Conservation (phyloP, 2,888 invertebrate species). For the Cephus runcator region DNA sequence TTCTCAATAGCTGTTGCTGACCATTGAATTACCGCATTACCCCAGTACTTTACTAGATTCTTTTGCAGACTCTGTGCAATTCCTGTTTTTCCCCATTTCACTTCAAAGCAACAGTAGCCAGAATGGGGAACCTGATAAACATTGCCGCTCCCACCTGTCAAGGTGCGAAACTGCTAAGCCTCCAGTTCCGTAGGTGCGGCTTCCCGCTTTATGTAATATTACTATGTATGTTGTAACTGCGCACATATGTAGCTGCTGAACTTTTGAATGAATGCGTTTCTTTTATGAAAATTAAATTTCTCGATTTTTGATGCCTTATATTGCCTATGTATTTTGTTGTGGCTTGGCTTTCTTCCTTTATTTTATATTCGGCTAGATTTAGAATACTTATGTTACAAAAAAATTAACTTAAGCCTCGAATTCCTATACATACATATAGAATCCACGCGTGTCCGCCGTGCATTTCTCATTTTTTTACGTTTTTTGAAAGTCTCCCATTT, state of each 20-base stretch:
- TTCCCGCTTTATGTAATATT: too few species aligned
- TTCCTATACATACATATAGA: too few species aligned
- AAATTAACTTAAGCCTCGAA: too few species aligned
- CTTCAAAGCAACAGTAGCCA: neutral
- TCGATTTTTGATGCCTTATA: neutral
- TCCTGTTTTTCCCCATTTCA: neutral
- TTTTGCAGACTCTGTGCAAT: neutral
- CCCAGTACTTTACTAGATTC: neutral
- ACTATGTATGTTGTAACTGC: too few species aligned
- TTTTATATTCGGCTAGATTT: too few species aligned
- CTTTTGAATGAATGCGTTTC: neutral
- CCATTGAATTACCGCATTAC: neutral
- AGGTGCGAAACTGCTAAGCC: neutral
- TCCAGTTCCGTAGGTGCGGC: neutral
- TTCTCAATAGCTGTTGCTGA: neutral
- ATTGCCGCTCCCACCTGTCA: neutral
- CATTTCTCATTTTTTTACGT: too few species aligned
- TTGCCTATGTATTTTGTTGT: neutral
- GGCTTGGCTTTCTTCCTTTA: neutral
- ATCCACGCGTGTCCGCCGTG: too few species aligned
- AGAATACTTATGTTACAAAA: too few species aligned
- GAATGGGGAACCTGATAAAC: neutral
- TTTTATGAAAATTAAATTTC: neutral
- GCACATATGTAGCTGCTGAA: neutral
- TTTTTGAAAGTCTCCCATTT: too few species aligned